Percentiles rank a stretch among this genome's conserved stretches.
phyloP scores from a whole-genome alignment of 2,888 invertebrate species.

The Chalcis sispes region DNA sequence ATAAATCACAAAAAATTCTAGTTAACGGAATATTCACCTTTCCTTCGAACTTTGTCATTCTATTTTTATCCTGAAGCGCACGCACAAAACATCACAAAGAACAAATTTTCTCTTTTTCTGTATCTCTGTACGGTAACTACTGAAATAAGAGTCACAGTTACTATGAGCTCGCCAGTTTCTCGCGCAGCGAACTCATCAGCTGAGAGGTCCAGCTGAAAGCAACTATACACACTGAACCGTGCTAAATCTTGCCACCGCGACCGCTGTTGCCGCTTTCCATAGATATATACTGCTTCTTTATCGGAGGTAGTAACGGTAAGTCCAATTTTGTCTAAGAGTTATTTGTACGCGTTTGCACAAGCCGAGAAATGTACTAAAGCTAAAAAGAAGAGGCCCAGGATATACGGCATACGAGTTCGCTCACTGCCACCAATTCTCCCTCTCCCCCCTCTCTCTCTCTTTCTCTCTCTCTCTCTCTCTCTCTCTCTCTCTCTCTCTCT shows the following conservation, averaged over 20 bases:
- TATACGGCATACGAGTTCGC: neutral
- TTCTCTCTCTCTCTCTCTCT: no score
- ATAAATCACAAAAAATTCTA: neutral
- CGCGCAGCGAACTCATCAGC: conserved; percentile 39
- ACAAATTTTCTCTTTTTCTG: neutral
- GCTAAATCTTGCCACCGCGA: neutral
- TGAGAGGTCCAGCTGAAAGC: conserved; percentile 53
- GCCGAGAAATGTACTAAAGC: no score
- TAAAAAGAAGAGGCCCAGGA: neutral
- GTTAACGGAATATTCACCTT: no score
- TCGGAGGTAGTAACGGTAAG: conserved; percentile 45
- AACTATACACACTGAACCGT: conserved; percentile 2
- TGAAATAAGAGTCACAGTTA: neutral
- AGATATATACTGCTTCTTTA: neutral
- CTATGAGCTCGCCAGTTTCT: neutral
- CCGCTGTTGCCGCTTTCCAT: neutral
- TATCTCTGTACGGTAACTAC: neutral
- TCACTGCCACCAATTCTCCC: neutral
- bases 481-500: no score
- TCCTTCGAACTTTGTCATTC: neutral
- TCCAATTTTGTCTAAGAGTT: conserved; percentile 24
- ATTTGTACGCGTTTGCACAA: neutral
- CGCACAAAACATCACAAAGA: neutral
- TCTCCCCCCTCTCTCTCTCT: no score
- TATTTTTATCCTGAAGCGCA: no score